phyloP scores from a whole-genome alignment of 2,797 vertebrate genomes.

The Sciaenops ocellatus region DNA sequence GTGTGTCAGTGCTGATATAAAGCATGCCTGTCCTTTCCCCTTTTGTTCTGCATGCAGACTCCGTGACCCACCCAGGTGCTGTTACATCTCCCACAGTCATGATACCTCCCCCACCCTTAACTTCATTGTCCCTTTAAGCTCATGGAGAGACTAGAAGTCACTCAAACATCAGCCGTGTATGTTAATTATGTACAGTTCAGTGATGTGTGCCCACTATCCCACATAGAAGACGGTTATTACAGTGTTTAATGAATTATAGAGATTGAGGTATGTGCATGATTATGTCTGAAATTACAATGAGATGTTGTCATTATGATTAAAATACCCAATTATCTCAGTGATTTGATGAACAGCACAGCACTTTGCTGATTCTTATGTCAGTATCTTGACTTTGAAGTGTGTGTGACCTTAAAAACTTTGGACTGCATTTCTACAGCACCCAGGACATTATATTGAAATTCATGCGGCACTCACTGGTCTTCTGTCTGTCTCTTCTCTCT shows the following conservation, averaged over 20 bases:
- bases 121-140: conserved; percentile 8
- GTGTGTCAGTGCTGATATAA: conserved; percentile 52
- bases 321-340: neutral
- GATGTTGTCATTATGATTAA: neutral
- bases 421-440: neutral
- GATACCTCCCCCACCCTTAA: neutral
- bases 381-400: neutral
- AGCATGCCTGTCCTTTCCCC: conserved; percentile 72
- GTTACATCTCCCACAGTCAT: conserved; percentile 53
- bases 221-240: neutral
- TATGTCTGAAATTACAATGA: neutral
- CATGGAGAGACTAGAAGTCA: neutral
- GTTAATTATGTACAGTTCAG: conserved; percentile 7
- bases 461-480: neutral
- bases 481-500: conserved; percentile 22
- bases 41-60: conserved; percentile 80
- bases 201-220: neutral
- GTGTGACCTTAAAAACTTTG: neutral
- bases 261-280: neutral
- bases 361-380: neutral
- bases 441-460: neutral
- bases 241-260: neutral
- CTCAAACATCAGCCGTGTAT: neutral
- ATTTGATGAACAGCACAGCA: conserved; percentile 16
- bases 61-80: conserved; percentile 79